Conservation (phyloP, 53 echinoderm and acorn worm species). For the Hippasteria phrygiana region DNA sequence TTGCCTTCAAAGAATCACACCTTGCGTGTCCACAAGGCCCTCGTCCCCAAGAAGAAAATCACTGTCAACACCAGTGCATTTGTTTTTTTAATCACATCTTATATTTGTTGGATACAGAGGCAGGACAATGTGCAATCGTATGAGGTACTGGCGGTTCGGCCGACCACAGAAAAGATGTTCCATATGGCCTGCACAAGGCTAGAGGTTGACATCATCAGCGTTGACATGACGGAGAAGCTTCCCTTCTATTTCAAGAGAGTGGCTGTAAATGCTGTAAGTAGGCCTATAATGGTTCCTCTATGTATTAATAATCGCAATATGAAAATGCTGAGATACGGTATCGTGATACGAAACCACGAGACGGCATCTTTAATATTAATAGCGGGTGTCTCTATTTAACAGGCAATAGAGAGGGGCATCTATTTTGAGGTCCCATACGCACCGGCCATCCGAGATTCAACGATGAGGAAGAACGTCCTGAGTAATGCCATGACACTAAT, state of each 20-base stretch:
- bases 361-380: too few relatives aligned
- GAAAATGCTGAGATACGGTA: neutral
- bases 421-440: conserved; percentile 93
- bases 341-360: too few relatives aligned
- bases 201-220: conserved; percentile 85
- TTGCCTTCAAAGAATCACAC: too few relatives aligned
- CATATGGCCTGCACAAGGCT: conserved; percentile 83
- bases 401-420: conserved; percentile 89
- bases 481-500: conserved; percentile 72
- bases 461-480: conserved; percentile 74
- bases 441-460: conserved; percentile 83
- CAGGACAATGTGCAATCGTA: conserved; percentile 73
- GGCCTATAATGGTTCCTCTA: neutral
- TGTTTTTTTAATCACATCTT: neutral
- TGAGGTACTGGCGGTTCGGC: conserved; percentile 87
- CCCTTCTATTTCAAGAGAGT: conserved; percentile 86
- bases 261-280: conserved; percentile 83
- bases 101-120: conserved; percentile 24
- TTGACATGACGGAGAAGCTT: conserved; percentile 79
- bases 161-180: conserved; percentile 86
- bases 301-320: too few relatives aligned
- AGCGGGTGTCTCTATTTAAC: neutral
- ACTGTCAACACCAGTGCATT: too few relatives aligned
- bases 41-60: too few relatives aligned
- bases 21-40: too few relatives aligned